These are phyloP conservation scores for Anagyrus pseudococci DNA, from an alignment of 2,888 invertebrate genomes.

Conservation along the genomic window DNA sequence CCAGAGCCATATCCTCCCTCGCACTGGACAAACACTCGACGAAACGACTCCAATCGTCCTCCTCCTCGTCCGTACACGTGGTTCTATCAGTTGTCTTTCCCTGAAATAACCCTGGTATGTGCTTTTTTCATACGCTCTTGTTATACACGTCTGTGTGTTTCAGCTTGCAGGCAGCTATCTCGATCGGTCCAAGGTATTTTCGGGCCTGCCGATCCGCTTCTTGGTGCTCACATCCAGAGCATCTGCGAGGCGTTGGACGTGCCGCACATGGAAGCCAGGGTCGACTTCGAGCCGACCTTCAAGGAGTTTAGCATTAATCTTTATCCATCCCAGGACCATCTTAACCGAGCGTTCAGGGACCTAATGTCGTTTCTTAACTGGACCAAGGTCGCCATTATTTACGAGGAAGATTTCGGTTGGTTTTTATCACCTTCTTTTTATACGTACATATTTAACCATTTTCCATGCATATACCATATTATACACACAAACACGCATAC, in stretches of 20 bases:
- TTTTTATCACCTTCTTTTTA: slow-evolving; percentile 16
- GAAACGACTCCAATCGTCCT: too few relatives aligned
- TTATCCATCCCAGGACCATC: slow-evolving; percentile 81
- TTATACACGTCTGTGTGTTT: too few relatives aligned
- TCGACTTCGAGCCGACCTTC: slow-evolving; percentile 71
- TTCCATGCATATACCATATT: too few relatives aligned
- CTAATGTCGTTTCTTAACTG: slow-evolving; percentile 88
- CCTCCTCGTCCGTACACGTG: too few relatives aligned
- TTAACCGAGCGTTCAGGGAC: slow-evolving; percentile 85
- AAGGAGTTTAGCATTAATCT: slow-evolving; percentile 86
- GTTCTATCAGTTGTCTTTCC: too few relatives aligned
- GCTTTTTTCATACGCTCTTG: too few relatives aligned
- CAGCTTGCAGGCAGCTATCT: slow-evolving; percentile 84
- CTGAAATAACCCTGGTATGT: too few relatives aligned
- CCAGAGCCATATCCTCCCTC: too few relatives aligned
- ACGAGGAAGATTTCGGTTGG: slow-evolving; percentile 90
- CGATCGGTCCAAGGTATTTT: slow-evolving; percentile 87
- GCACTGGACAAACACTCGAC: too few relatives aligned
- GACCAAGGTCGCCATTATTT: slow-evolving; percentile 91
- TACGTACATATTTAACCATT: not conserved
- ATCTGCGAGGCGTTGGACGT: slow-evolving; percentile 88
- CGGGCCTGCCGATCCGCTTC: slow-evolving; percentile 83
- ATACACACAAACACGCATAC: too few relatives aligned
- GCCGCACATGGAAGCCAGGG: slow-evolving; percentile 84
- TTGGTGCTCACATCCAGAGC: slow-evolving; percentile 85